Evolutionary conservation across 1,140 invertebrate genomes (phyloP), one percentile per base, ranked within the genome.

Genomic region (Bradysia coprophila): DNA sequence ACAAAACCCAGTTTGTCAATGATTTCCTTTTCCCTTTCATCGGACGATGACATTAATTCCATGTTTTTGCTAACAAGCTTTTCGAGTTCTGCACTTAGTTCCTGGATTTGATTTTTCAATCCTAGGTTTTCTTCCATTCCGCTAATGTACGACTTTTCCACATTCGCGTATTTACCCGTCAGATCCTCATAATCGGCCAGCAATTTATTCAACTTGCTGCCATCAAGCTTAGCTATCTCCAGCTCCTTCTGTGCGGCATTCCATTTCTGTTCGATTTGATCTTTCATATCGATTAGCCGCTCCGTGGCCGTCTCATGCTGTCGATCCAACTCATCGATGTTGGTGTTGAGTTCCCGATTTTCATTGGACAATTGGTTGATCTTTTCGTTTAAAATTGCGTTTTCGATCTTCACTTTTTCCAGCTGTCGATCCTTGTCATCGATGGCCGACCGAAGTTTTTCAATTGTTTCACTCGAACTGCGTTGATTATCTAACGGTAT

Each of bases 301-400:
- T 76, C 73, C 58, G 81, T 74, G 0, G 75, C 77, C 46, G 68
- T 55, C 46, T 76, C 67, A 52, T 85, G 76, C 54, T 84, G 78
- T 33, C 54, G 64, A 52, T 85, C 81, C 46, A 86, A 58, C 53
- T 82, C 77, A 45, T 81, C 78, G 21, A 84, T 61, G 45, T 68
- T 78, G 5, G 46, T 49, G 4, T 65, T 62, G 22, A 80, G 54
- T 47, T 64, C 65, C 43, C 61, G 59, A 49, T 76, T 74, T 45
- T 71, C 64, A 3, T 62, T 56, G 45, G 62, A 54, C 5, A 67
- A 47, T 10, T 59, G 47, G 4, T 57, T 48, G 18, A 68, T 53
- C 48, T 66, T 68, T 48, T 64, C 65, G 40, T 54, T 54, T 13
- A 74, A 52, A 9, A 56, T 48, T 0, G 31, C 36, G 46, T 53